Percentiles rank a stretch among this genome's conserved stretches.
Evolutionary conservation across 1,140 invertebrate genomes (phyloP).

Genomic region (Pteromalus puparum): DNA sequence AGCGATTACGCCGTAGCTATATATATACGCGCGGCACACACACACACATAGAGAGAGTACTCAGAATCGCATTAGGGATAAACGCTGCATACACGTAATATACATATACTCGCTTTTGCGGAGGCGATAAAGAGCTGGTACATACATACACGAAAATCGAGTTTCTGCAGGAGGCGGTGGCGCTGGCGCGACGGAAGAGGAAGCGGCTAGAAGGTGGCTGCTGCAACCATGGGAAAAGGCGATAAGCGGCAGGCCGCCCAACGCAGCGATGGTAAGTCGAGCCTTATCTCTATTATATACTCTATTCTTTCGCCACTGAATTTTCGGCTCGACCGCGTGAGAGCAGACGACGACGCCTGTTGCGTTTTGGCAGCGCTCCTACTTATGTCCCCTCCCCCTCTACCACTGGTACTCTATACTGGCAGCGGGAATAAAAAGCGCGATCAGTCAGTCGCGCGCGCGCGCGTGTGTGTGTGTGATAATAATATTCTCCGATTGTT

Average conservation of each 20-base stretch:
- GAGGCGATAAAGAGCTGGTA: constrained; percentile 3
- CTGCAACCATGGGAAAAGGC: constrained; percentile 73
- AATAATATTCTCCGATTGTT: background rate
- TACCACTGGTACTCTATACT: too few species aligned
- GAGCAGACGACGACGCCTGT: constrained; percentile 44
- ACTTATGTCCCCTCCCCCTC: constrained; percentile 26
- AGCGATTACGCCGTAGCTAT: background rate
- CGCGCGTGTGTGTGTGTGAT: background rate
- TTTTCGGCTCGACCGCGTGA: background rate
- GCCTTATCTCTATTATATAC: background rate
- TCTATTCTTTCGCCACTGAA: background rate
- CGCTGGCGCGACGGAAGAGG: constrained; percentile 57
- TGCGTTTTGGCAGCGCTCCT: constrained; percentile 55
- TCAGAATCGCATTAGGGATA: constrained; percentile 31
- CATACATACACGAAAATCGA: constrained; percentile 53
- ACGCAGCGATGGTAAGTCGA: constrained; percentile 73
- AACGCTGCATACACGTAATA: background rate
- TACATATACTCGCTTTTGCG: too few species aligned
- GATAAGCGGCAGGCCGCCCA: constrained; percentile 72
- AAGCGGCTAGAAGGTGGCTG: constrained; percentile 56
- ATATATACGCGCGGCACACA: background rate
- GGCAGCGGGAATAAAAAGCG: too few species aligned
- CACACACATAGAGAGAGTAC: background rate
- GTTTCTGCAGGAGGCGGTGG: constrained; percentile 62
- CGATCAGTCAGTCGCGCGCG: too few species aligned